Conservation (phyloP, 2,113 vertebrate genomes). For the Alaudala cheleensis region DNA sequence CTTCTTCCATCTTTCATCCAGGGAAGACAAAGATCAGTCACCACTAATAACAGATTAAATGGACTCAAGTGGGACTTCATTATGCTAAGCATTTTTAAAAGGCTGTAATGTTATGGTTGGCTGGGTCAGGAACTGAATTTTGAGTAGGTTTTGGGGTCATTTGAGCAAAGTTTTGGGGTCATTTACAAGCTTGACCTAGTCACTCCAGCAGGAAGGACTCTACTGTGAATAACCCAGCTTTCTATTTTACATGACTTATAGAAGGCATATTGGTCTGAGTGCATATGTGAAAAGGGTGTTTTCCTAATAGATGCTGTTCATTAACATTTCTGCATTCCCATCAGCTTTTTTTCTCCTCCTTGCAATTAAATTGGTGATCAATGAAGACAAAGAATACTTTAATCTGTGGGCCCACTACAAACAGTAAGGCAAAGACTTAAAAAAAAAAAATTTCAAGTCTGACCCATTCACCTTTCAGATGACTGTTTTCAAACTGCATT, state of each 20-base stretch:
- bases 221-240: background rate
- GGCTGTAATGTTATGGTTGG: background rate
- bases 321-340: background rate
- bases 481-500: background rate
- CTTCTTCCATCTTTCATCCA: background rate
- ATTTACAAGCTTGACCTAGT: background rate
- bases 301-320: background rate
- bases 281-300: background rate
- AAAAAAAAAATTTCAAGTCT: background rate
- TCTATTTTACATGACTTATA: background rate
- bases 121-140: background rate
- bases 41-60: background rate
- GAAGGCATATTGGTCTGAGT: background rate
- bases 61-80: background rate
- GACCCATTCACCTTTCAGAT: background rate
- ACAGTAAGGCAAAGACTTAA: background rate
- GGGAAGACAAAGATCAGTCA: background rate
- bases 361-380: background rate
- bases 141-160: background rate
- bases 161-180: background rate
- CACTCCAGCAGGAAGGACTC: background rate
- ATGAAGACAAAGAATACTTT: background rate
- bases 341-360: background rate
- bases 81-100: background rate
- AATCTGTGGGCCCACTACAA: background rate